phyloP scores from a whole-genome alignment of 2,113 vertebrate species.

The Toxostoma redivivum region DNA sequence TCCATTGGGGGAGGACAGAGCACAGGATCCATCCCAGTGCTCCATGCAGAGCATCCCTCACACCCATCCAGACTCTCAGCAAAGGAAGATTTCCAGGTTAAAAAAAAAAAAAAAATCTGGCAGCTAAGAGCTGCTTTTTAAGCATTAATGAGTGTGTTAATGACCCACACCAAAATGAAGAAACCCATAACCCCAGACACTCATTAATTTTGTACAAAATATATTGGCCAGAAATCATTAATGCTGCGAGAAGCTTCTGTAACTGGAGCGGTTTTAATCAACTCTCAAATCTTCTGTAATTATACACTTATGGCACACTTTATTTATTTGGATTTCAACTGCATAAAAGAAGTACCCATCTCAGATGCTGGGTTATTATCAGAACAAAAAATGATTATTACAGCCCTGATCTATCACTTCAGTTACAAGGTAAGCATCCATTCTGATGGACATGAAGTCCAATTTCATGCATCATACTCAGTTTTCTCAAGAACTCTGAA shows the following conservation, averaged over 20 bases:
- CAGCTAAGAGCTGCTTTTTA: background rate
- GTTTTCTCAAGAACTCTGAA: background rate
- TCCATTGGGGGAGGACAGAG: background rate
- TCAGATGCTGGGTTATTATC: background rate
- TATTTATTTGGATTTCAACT: slow-evolving; percentile 36
- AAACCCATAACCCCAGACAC: slow-evolving; percentile 20
- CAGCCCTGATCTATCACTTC: background rate
- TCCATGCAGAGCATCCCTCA: background rate
- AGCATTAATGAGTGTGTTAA: slow-evolving; percentile 50
- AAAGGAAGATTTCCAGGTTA: background rate
- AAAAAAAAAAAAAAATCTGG: background rate
- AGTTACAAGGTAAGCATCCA: background rate
- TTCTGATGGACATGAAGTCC: background rate
- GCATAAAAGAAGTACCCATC: background rate
- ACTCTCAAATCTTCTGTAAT: slow-evolving; percentile 30
- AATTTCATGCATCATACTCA: background rate
- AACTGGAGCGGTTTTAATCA: background rate
- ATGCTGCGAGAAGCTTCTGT: background rate
- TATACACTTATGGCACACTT: background rate
- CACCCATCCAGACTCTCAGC: background rate
- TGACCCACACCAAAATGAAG: slow-evolving; percentile 37
- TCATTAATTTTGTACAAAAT: slow-evolving; percentile 56
- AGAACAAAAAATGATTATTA: background rate
- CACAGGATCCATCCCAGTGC: background rate
- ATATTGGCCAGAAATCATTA: slow-evolving; percentile 39